Percentiles rank a stretch among this genome's conserved stretches.
phyloP scores from a whole-genome alignment of 2,113 vertebrate genomes.

The Phrynosoma blainvillii region DNA sequence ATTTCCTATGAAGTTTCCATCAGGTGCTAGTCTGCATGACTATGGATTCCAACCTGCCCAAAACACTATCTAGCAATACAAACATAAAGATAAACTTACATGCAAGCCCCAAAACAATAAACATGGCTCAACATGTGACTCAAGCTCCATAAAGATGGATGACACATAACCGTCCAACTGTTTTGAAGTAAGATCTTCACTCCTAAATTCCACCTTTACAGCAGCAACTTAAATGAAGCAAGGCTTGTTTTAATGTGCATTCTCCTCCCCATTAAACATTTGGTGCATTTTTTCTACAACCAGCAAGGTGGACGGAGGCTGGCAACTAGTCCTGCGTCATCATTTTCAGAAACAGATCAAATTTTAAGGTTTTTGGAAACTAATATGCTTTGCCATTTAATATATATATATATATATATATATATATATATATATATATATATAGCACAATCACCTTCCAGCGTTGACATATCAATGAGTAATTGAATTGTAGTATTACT shows the following conservation, averaged over 20 bases:
- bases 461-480: constrained; percentile 41
- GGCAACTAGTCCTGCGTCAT: not conserved
- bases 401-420: constrained; percentile 12
- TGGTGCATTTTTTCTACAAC: not conserved
- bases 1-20: too few species aligned
- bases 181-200: not conserved
- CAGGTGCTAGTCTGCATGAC: too few species aligned
- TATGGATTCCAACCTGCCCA: too few species aligned
- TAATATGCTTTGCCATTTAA: constrained; percentile 2
- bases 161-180: too few species aligned
- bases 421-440: constrained; percentile 7
- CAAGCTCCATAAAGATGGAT: too few species aligned
- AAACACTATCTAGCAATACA: too few species aligned
- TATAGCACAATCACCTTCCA: constrained; percentile 22
- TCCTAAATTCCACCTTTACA: not conserved
- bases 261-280: not conserved
- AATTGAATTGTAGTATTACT: constrained; percentile 29
- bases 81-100: too few species aligned
- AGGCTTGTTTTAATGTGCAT: not conserved
- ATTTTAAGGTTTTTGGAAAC: not conserved
- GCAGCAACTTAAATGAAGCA: not conserved
- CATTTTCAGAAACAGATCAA: constrained; percentile 3
- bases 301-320: not conserved
- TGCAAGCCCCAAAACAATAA: too few species aligned
- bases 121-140: too few species aligned